These are phyloP conservation scores for Drosophila hamatofila DNA, from an alignment of 2,888 invertebrate genomes.

Conservation along the genomic window DNA sequence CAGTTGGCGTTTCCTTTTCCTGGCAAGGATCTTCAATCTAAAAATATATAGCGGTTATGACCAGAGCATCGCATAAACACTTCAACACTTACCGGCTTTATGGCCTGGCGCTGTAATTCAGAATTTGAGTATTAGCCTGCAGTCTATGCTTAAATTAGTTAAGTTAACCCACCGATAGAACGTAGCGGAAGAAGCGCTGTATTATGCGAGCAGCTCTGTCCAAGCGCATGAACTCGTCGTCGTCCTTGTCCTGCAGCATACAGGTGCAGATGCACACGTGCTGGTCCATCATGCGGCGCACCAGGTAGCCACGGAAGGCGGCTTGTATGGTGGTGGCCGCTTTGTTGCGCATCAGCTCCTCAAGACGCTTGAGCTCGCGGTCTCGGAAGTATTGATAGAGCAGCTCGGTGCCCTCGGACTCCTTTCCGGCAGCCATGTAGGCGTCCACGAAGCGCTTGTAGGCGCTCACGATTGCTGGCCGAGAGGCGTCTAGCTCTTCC, in stretches of 20 bases:
- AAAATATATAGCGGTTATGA: not conserved
- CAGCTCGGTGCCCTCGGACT: constrained; percentile 76
- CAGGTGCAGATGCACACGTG: constrained; percentile 64
- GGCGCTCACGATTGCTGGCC: constrained; percentile 81
- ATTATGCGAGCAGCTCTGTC: constrained; percentile 57
- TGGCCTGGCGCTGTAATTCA: constrained; percentile 32
- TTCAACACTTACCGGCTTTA: constrained; percentile 41
- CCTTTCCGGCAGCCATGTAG: constrained; percentile 78
- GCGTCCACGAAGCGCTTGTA: constrained; percentile 82
- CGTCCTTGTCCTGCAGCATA: constrained; percentile 42
- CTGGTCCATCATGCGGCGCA: constrained; percentile 47
- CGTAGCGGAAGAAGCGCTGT: constrained; percentile 66
- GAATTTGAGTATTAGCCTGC: not conserved
- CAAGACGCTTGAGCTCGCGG: constrained; percentile 71
- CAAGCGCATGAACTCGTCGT: constrained; percentile 12
- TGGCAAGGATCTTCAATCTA: constrained; percentile 43
- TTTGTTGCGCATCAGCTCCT: constrained; percentile 45
- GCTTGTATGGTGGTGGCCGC: constrained; percentile 80
- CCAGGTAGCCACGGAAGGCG: constrained; percentile 63
- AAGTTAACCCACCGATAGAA: constrained; percentile 37
- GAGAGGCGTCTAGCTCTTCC: constrained; percentile 75
- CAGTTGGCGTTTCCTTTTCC: constrained; percentile 36
- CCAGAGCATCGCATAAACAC: too few species aligned
- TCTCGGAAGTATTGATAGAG: constrained; percentile 79
- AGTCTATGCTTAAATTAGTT: too few species aligned